Conservation (phyloP, 2,797 vertebrate genomes). For the Decapterus maruadsi region DNA sequence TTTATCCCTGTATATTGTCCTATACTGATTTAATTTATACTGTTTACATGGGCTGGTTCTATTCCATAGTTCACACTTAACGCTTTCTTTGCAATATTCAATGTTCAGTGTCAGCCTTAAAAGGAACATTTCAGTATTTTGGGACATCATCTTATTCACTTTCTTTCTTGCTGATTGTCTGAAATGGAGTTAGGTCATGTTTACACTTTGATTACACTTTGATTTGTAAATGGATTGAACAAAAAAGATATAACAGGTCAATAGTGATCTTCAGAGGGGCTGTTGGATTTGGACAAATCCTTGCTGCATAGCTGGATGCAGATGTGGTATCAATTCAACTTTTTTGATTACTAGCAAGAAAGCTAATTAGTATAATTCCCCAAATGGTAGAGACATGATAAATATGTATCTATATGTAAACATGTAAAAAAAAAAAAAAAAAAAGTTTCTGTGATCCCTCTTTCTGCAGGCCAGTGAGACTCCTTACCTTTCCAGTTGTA, state of each 20-base stretch:
- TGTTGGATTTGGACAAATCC: background rate
- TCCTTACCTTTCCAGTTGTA: constrained; percentile 98
- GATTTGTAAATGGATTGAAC: background rate
- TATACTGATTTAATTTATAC: constrained; percentile 14
- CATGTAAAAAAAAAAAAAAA: background rate
- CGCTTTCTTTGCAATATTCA: background rate
- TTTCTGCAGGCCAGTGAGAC: background rate
- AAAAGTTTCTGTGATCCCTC: too few relatives aligned
- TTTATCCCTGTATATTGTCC: background rate
- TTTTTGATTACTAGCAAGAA: background rate
- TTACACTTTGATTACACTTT: background rate
- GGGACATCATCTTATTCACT: background rate
- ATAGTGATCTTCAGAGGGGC: background rate
- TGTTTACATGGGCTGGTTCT: constrained; percentile 8
- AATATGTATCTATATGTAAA: background rate
- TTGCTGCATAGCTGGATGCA: background rate
- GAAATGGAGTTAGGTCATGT: background rate
- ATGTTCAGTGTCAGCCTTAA: background rate
- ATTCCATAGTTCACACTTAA: background rate
- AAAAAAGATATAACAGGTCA: background rate
- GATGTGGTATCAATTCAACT: background rate
- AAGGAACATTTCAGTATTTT: too few relatives aligned
- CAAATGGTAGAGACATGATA: background rate
- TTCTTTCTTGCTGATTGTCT: background rate
- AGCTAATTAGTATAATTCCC: background rate